phyloP scores from a whole-genome alignment of 2,888 invertebrate species.

The Hecatera dysodea region DNA sequence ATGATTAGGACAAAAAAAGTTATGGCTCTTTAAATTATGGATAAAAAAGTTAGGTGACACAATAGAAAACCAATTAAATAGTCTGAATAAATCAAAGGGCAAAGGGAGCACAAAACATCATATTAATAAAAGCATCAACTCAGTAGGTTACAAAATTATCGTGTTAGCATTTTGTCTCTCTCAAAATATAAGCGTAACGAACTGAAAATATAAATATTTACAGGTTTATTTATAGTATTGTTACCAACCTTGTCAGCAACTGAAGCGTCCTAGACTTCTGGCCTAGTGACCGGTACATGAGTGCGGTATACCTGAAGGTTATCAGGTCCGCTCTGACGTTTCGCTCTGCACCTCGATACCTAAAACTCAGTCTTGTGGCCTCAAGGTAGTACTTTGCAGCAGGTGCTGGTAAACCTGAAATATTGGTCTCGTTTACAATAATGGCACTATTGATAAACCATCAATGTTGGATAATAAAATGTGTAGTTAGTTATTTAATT shows the following conservation, averaged over 20 bases:
- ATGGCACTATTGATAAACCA: neutral
- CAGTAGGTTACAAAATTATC: no score
- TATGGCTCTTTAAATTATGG: no score
- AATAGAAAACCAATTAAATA: no score
- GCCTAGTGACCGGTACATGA: constrained; percentile 92
- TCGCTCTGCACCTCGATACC: constrained; percentile 75
- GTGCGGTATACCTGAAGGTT: constrained; percentile 92
- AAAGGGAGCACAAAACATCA: no score
- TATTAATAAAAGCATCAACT: no score
- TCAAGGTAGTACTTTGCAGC: constrained; percentile 85
- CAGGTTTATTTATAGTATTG: neutral
- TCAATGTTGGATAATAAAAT: neutral
- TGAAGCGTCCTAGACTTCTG: constrained; percentile 93
- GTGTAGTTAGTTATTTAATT: neutral
- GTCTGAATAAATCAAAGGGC: no score
- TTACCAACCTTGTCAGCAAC: constrained; percentile 91
- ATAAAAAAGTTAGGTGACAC: no score
- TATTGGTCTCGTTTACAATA: neutral
- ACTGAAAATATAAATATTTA: neutral
- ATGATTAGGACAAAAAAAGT: no score
- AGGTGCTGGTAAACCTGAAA: constrained; percentile 79
- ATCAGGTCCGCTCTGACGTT: constrained; percentile 91
- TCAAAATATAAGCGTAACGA: no score
- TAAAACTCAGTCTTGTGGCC: constrained; percentile 85
- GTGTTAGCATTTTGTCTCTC: no score